Base-by-base conservation (phyloP, 2,113 vertebrate genomes). In the Setophaga petechia region DNA sequence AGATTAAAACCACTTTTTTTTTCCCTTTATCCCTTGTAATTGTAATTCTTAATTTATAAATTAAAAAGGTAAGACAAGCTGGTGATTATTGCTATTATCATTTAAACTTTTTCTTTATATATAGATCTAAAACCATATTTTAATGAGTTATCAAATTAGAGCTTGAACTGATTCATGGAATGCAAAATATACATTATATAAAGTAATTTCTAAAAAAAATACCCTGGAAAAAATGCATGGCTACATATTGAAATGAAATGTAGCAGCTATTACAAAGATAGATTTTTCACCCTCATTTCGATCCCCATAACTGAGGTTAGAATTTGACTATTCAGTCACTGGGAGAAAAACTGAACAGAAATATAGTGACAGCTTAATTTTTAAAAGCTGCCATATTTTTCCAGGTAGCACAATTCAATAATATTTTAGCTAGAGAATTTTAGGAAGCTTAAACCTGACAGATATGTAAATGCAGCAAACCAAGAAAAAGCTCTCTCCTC, bases 161-260 rank as follows among this genome's bases (percentile, higher is more conserved):
- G 6, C 16, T 72, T 82, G 52, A 84, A 87, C 55, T 92, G 79
- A 85, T 92, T 93, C 15, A 76, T 28, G 43, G 37, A 68, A 46
- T 59, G 4, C 27, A 71, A 5, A 5, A 43, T 58, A 92, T 80
- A 21, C 47, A 51, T 94, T 62, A 85, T 80, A 87, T 84, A 91
- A 96, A 93, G 82, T 79, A 76, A 65, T 27, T 75, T 97, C 78
- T 91, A 93, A 96, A 85, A 47, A 87, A 96, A 87, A 77, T 72
- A 28, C 4, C 49, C 68, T 73, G 77, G 78, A 93, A 96, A 93
- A 88, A 86, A n/a, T 58, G 25, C 51, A 87, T 94, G 71, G 37
- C 24, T 69, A 90, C 93, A 95, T 95, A 95, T 92, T 86, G n/a
- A 94, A 96, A 92, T 78, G 51, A 94, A 98, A 93, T 80, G 57